Conservation (phyloP, 2,888 invertebrate genomes). For the Artemia sp. region DNA sequence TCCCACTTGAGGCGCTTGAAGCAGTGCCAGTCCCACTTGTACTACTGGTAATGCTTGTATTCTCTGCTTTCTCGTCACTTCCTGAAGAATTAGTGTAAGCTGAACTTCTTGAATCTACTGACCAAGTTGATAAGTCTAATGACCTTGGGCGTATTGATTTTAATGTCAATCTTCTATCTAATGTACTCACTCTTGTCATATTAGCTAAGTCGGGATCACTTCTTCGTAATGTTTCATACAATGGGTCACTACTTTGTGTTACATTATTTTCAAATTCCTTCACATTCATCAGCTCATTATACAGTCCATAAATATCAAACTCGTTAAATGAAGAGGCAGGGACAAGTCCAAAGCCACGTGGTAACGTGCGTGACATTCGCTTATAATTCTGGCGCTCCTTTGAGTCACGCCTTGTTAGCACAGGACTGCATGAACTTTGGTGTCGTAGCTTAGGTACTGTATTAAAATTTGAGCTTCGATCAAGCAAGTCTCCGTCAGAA, state of each 20-base stretch:
- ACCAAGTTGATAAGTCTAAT: slow-evolving; percentile 69
- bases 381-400: slow-evolving; percentile 19
- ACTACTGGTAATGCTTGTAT: slow-evolving; percentile 13
- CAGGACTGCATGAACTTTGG: slow-evolving; percentile 45
- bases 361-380: slow-evolving; percentile 40
- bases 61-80: slow-evolving; percentile 46
- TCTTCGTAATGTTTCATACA: slow-evolving; percentile 55
- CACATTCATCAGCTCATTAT: slow-evolving; percentile 72
- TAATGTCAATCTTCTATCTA: slow-evolving; percentile 61
- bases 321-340: slow-evolving; percentile 27
- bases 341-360: slow-evolving; percentile 45
- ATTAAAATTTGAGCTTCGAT: slow-evolving; percentile 35
- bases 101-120: slow-evolving; percentile 57
- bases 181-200: slow-evolving; percentile 59
- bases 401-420: slow-evolving; percentile 41
- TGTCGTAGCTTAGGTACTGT: slow-evolving; percentile 42
- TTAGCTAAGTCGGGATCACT: slow-evolving; percentile 70
- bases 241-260: slow-evolving; percentile 40
- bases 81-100: slow-evolving; percentile 65
- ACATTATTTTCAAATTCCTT: slow-evolving; percentile 63
- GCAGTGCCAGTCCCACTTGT: slow-evolving; percentile 19
- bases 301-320: slow-evolving; percentile 74
- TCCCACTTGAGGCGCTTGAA: slow-evolving; percentile 1
- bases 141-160: slow-evolving; percentile 63
- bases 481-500: slow-evolving; percentile 32